phyloP scores from a whole-genome alignment of 2,797 vertebrate genomes.

The Morus bassanus region DNA sequence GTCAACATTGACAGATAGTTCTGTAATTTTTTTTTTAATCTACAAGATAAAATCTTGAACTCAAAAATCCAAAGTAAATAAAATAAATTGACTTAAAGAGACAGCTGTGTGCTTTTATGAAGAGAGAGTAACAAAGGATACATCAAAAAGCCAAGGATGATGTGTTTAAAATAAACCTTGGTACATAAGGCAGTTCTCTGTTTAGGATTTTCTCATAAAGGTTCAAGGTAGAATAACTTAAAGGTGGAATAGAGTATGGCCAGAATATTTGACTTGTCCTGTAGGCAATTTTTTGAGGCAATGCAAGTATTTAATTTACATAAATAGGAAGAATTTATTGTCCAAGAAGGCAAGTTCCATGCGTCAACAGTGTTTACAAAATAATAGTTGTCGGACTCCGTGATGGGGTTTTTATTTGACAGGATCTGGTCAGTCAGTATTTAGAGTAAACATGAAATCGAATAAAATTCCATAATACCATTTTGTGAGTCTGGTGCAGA shows the following conservation, averaged over 20 bases:
- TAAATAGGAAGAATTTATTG: slow-evolving; percentile 68
- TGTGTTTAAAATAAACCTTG: background rate
- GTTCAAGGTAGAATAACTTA: slow-evolving; percentile 41
- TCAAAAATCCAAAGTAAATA: background rate
- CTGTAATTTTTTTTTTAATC: background rate
- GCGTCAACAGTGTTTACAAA: slow-evolving; percentile 52
- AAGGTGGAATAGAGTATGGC: slow-evolving; percentile 25
- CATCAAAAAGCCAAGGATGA: background rate
- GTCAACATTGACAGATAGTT: background rate
- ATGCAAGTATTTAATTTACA: slow-evolving; percentile 64
- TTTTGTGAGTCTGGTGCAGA: slow-evolving; percentile 43
- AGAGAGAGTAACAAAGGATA: background rate
- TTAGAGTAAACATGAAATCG: slow-evolving; percentile 40
- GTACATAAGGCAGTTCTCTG: background rate
- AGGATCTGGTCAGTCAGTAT: slow-evolving; percentile 53
- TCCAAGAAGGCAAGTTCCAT: slow-evolving; percentile 46
- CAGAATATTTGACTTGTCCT: slow-evolving; percentile 55
- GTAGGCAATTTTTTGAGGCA: slow-evolving; percentile 42
- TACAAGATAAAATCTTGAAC: background rate
- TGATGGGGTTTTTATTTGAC: slow-evolving; percentile 18
- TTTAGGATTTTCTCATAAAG: slow-evolving; percentile 27
- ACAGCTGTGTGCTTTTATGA: background rate
- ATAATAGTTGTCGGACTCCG: slow-evolving; percentile 44
- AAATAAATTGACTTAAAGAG: background rate
- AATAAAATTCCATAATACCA: slow-evolving; percentile 24